These are phyloP conservation scores for Campoplex capitator DNA, from an alignment of 2,888 invertebrate genomes.

Conservation along the genomic window DNA sequence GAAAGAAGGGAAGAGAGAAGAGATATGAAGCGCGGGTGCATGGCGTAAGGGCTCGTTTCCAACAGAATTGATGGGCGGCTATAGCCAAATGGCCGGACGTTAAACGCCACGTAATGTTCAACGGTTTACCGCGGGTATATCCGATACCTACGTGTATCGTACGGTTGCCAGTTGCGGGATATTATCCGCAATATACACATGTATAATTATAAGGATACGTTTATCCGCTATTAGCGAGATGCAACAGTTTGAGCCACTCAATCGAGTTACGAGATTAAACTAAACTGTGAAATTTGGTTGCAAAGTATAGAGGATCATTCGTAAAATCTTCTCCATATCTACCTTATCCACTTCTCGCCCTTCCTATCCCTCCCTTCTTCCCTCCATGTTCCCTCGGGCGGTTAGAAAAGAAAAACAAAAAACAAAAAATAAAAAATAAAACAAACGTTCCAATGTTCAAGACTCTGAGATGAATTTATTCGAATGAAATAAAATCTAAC, in stretches of 20 bases:
- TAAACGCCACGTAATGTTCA: constrained; percentile 59
- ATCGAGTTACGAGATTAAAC: constrained; percentile 25
- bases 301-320: neutral
- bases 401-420: neutral
- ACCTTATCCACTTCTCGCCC: neutral
- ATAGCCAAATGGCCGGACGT: constrained; percentile 49
- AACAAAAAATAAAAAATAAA: neutral
- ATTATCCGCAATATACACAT: no score
- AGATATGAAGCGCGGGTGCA: constrained; percentile 26
- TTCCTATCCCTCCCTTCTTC: neutral
- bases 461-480: neutral
- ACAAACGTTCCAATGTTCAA: neutral
- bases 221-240: constrained; percentile 44
- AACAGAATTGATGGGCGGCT: constrained; percentile 64
- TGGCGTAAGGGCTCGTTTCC: constrained; percentile 60
- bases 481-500: neutral
- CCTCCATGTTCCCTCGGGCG: neutral
- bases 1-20: constrained; percentile 20
- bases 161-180: constrained; percentile 17
- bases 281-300: neutral
- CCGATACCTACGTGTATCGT: constrained; percentile 49
- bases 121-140: no score
- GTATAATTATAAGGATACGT: neutral
- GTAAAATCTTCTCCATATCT: constrained; percentile 3
- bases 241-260: constrained; percentile 58